Evolutionary conservation across 2,888 invertebrate species (phyloP).

Genomic region (Drosophila incognita): DNA sequence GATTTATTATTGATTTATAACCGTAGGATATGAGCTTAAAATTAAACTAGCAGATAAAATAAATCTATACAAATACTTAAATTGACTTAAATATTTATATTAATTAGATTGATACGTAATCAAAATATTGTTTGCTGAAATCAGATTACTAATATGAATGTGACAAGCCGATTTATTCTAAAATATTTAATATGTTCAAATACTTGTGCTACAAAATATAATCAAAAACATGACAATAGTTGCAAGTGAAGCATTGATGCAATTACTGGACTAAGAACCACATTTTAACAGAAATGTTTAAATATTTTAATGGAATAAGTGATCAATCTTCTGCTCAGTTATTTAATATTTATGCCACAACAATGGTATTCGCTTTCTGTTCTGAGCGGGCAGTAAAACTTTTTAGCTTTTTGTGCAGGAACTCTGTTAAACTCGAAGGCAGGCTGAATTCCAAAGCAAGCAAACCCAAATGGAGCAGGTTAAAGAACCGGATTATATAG

Average conservation of each 20-base stretch:
- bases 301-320: neutral
- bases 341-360: conserved; percentile 1
- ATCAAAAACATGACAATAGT: neutral
- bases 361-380: neutral
- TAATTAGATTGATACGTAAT: neutral
- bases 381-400: conserved; percentile 19
- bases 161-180: neutral
- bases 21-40: neutral
- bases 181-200: neutral
- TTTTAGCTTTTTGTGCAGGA: conserved; percentile 14
- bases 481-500: conserved; percentile 17
- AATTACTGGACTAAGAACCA: neutral
- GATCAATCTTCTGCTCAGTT: neutral
- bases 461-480: conserved; percentile 25
- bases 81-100: neutral
- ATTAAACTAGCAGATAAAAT: neutral
- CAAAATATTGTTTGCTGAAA: neutral
- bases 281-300: neutral
- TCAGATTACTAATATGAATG: neutral
- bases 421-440: conserved; percentile 12
- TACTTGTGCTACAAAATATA: neutral
- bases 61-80: neutral
- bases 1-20: conserved; percentile 2
- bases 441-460: conserved; percentile 15
- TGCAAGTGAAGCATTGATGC: neutral